A percentile compares a stretch with the other conserved stretches of the same genome.
Conservation (phyloP, 2,113 vertebrate genomes). For the Paradoxurus hermaphroditus region DNA sequence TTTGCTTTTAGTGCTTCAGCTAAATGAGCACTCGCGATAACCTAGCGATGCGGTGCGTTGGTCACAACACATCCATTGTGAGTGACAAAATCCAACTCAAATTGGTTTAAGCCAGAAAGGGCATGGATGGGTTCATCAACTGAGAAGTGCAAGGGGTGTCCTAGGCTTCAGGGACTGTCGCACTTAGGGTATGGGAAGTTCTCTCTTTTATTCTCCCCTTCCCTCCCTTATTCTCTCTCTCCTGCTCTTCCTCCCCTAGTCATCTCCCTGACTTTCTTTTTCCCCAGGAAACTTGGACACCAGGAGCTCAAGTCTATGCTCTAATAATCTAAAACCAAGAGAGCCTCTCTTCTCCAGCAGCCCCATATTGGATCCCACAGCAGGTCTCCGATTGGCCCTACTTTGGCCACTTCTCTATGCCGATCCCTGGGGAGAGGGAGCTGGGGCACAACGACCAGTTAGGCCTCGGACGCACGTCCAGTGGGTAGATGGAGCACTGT, state of each 20-base stretch:
- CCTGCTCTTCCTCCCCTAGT: not conserved
- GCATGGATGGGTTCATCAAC: not conserved
- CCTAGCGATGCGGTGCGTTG: not conserved
- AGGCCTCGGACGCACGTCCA: too few relatives aligned
- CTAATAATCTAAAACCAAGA: not conserved
- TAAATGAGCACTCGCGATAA: not conserved
- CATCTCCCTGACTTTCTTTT: not conserved
- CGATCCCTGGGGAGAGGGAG: not conserved
- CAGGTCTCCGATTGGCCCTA: not conserved
- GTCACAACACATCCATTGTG: not conserved
- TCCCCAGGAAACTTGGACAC: not conserved
- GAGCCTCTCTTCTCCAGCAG: not conserved
- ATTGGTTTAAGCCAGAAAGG: not conserved
- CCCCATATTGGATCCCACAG: not conserved
- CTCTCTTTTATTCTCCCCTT: too few relatives aligned
- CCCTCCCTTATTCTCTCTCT: not conserved
- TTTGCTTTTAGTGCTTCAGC: not conserved
- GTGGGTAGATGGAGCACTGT: not conserved
- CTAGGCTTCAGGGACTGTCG: not conserved
- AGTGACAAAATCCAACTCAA: not conserved
- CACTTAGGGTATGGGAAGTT: not conserved
- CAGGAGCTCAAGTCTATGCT: not conserved
- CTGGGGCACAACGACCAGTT: not conserved
- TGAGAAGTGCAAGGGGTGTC: not conserved
- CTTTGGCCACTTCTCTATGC: not conserved